These are phyloP conservation scores for Leucoptera coffeella DNA, from an alignment of 2,888 invertebrate species.

Conservation along the genomic window DNA sequence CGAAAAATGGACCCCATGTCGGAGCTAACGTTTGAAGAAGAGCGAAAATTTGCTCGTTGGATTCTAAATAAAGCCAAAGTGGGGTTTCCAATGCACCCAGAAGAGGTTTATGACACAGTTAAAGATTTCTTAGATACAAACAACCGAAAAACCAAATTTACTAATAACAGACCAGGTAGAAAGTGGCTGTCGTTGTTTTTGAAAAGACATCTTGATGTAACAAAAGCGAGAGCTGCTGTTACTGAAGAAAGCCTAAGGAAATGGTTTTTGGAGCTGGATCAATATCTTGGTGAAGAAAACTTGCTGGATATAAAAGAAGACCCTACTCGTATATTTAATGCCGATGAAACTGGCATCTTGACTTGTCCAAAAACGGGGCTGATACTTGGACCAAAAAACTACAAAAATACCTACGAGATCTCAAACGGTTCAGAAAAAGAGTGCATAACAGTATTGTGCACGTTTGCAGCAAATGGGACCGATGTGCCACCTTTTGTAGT, in stretches of 20 bases:
- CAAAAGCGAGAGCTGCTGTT: constrained; percentile 11
- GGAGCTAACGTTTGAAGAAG: too few relatives aligned
- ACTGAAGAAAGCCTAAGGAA: constrained; percentile 11
- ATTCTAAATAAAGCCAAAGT: too few relatives aligned
- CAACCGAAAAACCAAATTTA: too few relatives aligned
- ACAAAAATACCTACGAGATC: constrained; percentile 10
- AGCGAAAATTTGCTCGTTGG: too few relatives aligned
- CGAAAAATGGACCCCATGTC: too few relatives aligned
- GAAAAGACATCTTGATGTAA: too few relatives aligned
- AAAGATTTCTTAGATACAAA: too few relatives aligned
- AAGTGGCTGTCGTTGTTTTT: too few relatives aligned
- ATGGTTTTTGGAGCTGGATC: constrained; percentile 13
- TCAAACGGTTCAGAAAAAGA: constrained; percentile 10
- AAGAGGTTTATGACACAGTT: too few relatives aligned
- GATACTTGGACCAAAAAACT: constrained; percentile 12
- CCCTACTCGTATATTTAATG: constrained; percentile 11
- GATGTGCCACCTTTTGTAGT: constrained; percentile 7
- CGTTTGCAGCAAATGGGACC: constrained; percentile 7
- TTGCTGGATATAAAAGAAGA: constrained; percentile 10
- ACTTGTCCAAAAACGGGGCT: constrained; percentile 11
- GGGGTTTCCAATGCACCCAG: too few relatives aligned
- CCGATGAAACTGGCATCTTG: constrained; percentile 11
- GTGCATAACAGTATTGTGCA: constrained; percentile 9
- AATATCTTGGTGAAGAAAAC: constrained; percentile 9
- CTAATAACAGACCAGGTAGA: too few relatives aligned